Conservation (phyloP, 2,888 invertebrate genomes). For the Noctua janthe region DNA sequence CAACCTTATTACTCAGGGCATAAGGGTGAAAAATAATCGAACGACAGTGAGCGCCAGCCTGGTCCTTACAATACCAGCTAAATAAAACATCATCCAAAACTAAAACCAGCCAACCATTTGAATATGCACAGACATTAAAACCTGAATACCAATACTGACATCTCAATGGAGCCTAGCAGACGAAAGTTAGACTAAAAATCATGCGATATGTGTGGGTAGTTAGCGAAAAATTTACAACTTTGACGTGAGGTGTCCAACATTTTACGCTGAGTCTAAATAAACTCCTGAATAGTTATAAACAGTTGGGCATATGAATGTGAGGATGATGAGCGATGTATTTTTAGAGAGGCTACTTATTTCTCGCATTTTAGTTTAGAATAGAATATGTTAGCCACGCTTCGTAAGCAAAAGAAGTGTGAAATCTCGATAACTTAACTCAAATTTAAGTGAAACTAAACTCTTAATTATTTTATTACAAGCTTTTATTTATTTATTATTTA, state of each 20-base stretch:
- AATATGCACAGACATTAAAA: conserved; percentile 81
- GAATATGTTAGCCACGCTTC: not conserved
- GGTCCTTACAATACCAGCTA: not conserved
- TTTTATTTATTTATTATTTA: no score
- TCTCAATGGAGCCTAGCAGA: conserved; percentile 76
- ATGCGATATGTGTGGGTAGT: conserved; percentile 74
- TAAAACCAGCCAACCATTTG: conserved; percentile 76
- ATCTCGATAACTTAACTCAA: not conserved
- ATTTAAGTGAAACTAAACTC: not conserved
- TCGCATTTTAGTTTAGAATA: not conserved
- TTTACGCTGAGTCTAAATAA: conserved; percentile 55
- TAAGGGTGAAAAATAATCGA: not conserved
- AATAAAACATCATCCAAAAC: conserved; percentile 65
- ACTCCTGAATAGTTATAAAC: conserved; percentile 49
- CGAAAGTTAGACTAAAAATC: conserved; percentile 87
- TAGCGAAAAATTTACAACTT: conserved; percentile 81
- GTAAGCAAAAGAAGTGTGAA: not conserved
- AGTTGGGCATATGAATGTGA: conserved; percentile 25
- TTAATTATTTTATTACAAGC: no score
- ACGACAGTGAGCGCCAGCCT: not conserved
- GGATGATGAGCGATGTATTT: conserved; percentile 6
- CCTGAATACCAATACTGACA: conserved; percentile 76
- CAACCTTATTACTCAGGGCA: not conserved
- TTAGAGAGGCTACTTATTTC: not conserved
- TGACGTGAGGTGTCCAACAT: conserved; percentile 72